Evolutionary conservation across 2,797 vertebrate species (phyloP), one percentile per base, ranked within the genome.

Genomic region (Cryptoblepharus egeriae): DNA sequence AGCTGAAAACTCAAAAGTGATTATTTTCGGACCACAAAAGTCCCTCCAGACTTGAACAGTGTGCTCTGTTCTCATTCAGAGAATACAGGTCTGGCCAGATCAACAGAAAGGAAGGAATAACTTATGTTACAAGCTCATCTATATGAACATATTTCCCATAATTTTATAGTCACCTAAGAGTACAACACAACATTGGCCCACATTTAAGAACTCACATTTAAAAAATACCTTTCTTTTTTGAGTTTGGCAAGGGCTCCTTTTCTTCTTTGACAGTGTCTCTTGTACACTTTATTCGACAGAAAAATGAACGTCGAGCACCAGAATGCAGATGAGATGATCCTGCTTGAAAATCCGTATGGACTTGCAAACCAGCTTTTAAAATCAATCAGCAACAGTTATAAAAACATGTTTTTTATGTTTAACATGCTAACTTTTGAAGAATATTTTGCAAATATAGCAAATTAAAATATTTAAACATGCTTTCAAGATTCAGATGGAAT

Each of bases 201-300:
- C 22, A 11, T 3, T 81, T 35, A 69, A 84, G 69, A 18, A 64
- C 0, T 49, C 39, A 73, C 32, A 18, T 52, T 52, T 42, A 13
- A 74, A 70, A 73, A 85, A 84, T 91, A 98, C 98, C 98, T 97
- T 98, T 99, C 95, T 97, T 98, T 95, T 97, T 97, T 67, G 97
- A 94, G 85, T 95, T 94, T n/a, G 96, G 89, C 82, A 97, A 95
- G 78, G 96, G 95, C 79, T 96, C 96, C 61, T 95, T 96, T 82
- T 98, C 97, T 83, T 97, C 94, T 93, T 98, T 98, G 42, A 98
- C 91, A 1, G 93, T 87, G 52, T 94, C 85, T 91, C 97, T 96
- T 91, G 97, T 97, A 85, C 94, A 97, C 92, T 97, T 99, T 91
- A 99, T 98, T 71, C 97, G 97, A 85, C 97, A 99, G 94, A 99